Evolutionary conservation across 2,888 invertebrate genomes (phyloP).

Genomic region (Ariolimax columbianus): DNA sequence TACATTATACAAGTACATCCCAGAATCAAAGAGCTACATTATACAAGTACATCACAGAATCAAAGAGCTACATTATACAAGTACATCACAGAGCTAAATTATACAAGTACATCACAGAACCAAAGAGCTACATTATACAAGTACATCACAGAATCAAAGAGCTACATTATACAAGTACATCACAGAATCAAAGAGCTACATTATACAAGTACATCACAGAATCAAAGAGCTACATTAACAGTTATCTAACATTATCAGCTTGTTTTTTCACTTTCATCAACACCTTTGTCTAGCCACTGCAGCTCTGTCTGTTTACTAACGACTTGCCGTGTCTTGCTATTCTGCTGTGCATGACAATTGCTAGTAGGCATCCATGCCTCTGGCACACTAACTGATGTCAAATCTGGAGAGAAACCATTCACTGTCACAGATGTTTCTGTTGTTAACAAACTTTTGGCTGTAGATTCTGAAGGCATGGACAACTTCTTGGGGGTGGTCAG

Average conservation of each 20-base stretch:
- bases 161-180: background rate
- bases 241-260: background rate
- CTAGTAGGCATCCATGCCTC: background rate
- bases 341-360: background rate
- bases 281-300: background rate
- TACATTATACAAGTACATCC: no score
- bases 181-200: background rate
- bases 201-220: background rate
- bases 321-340: background rate
- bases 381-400: constrained; percentile 13
- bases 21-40: no score
- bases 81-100: no score
- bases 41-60: no score
- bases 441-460: background rate
- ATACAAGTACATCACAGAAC: no score
- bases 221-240: background rate
- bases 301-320: background rate
- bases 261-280: background rate
- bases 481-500: constrained; percentile 25
- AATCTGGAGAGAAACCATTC: constrained; percentile 34
- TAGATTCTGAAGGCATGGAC: background rate
- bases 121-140: no score
- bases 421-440: background rate
- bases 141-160: no score
- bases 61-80: no score